These are phyloP conservation scores for Molorchus minor DNA, from an alignment of 2,888 invertebrate species.

Conservation along the genomic window DNA sequence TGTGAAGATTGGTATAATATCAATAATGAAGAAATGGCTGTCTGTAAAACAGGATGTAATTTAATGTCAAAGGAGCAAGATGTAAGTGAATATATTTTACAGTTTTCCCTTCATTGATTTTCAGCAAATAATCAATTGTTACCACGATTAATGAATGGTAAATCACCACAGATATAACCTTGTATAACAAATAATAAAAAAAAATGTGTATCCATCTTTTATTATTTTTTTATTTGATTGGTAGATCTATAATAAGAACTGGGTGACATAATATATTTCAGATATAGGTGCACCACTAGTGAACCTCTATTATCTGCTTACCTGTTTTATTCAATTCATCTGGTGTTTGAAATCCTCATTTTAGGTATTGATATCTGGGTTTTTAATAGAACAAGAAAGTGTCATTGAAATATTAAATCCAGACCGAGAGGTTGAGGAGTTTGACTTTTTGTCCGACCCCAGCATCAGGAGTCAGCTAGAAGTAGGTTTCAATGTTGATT, in stretches of 20 bases:
- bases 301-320: no score
- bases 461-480: conserved; percentile 56
- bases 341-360: no score
- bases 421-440: conserved; percentile 54
- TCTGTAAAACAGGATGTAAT: conserved; percentile 52
- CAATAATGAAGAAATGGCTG: conserved; percentile 41
- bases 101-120: no score
- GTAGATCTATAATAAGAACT: no score
- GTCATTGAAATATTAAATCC: conserved; percentile 50
- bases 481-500: conserved; percentile 54
- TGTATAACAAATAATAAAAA: not conserved
- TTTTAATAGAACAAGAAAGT: conserved; percentile 43
- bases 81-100: conserved; percentile 30
- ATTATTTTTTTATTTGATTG: conserved; percentile 2
- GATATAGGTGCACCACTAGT: no score
- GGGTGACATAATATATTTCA: no score
- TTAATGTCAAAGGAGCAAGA: conserved; percentile 51
- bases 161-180: not conserved
- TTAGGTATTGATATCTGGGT: conserved; percentile 38
- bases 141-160: no score
- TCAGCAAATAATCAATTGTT: no score
- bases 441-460: conserved; percentile 56
- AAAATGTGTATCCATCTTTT: not conserved
- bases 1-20: conserved; percentile 51
- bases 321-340: no score